Evolutionary conservation across 2,888 invertebrate species (phyloP).

Genomic region (Latrodectus hesperus): DNA sequence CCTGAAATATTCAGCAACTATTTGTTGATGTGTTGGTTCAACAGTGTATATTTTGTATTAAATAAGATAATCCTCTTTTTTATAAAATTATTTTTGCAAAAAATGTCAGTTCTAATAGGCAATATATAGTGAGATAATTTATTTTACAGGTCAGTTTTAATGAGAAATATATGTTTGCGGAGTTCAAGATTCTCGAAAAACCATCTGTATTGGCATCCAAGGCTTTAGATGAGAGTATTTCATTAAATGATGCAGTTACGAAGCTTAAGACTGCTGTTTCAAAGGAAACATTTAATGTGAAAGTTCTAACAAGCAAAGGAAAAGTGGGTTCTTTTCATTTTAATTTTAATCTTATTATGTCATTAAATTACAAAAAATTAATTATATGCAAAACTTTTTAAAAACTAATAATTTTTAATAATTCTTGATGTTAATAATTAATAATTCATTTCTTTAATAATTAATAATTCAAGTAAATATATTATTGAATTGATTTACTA

Average conservation of each 20-base stretch:
- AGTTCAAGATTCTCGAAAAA: constrained; percentile 41
- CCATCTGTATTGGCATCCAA: constrained; percentile 10
- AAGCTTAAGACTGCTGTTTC: constrained; percentile 26
- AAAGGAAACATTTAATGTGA: constrained; percentile 16
- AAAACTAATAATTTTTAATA: not conserved
- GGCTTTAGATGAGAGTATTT: not conserved
- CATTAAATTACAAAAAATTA: not conserved
- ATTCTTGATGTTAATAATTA: too few species aligned
- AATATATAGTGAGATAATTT: not conserved
- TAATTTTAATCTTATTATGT: not conserved
- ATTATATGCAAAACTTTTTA: not conserved
- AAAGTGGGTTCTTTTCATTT: constrained; percentile 9
- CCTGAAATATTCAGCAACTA: too few species aligned
- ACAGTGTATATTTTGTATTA: not conserved
- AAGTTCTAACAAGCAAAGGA: not conserved
- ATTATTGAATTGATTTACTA: too few species aligned
- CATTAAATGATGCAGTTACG: constrained; percentile 34
- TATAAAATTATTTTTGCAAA: too few species aligned
- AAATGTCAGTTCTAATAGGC: too few species aligned
- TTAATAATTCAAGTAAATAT: too few species aligned
- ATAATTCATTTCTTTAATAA: too few species aligned
- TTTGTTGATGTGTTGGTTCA: not conserved
- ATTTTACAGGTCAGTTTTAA: constrained; percentile 22
- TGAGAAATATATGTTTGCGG: constrained; percentile 28
- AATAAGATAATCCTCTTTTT: too few species aligned